phyloP scores from a whole-genome alignment of 2,797 vertebrate species.

The Bothrops alternatus region DNA sequence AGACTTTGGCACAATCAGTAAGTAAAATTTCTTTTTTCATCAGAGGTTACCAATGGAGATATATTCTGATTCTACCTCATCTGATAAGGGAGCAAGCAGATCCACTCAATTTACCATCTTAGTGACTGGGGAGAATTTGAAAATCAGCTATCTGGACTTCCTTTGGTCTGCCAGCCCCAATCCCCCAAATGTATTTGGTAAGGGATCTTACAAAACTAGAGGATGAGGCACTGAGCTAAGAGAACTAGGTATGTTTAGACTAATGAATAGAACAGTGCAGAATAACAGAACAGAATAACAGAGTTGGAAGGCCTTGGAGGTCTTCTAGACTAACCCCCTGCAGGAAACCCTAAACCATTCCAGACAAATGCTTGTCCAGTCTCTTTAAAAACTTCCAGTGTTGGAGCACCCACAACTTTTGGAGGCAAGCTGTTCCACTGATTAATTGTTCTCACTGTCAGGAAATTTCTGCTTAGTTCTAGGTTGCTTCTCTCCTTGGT shows the following conservation, averaged over 20 bases:
- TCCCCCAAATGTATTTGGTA: neutral
- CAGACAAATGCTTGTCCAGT: neutral
- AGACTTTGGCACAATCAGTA: neutral
- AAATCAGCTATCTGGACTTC: neutral
- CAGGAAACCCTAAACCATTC: neutral
- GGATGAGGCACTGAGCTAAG: neutral
- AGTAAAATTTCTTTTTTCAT: neutral
- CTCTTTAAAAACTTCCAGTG: neutral
- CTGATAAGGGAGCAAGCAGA: neutral
- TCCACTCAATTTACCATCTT: neutral
- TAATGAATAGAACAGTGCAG: neutral
- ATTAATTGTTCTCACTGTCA: too few species aligned
- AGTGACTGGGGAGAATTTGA: neutral
- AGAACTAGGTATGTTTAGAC: neutral
- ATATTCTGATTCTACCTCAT: neutral
- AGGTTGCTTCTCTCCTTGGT: too few species aligned
- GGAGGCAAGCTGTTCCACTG: too few species aligned
- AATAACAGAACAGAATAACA: neutral
- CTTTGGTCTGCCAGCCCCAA: neutral
- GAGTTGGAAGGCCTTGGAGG: neutral
- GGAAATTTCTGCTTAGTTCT: too few species aligned
- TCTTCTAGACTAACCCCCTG: neutral
- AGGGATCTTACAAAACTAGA: neutral
- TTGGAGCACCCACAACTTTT: neutral
- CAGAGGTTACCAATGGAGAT: neutral